Base-by-base conservation (phyloP, 2,888 invertebrate genomes). In the Acrocera orbiculus region DNA sequence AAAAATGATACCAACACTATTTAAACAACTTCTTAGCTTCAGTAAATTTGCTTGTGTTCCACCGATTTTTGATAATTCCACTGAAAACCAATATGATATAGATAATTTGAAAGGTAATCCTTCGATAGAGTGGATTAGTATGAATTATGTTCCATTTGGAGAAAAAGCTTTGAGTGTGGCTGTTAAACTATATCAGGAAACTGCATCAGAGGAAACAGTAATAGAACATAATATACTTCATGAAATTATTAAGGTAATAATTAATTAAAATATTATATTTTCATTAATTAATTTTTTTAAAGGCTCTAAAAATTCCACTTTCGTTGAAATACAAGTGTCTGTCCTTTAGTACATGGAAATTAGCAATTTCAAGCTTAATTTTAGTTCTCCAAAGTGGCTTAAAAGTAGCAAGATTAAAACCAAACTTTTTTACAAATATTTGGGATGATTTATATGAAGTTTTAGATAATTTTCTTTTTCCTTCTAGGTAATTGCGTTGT, bases 401-500 rank as follows among this genome's bases (percentile, higher is more conserved):
- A 25, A 90, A 90, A 5, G 66, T 93, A 15, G 92, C 92, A 16
- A 69, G 89, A 45, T 74, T 75, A 39, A 65, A 72, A 47, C 76
- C 83, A 23, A 73, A 76, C 41, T 69, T 70, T 26, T 82, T 82
- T 54, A 61, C 67, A 34, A 67, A 67, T 31, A 78, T 85, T 65
- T 96, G 96, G 96, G 71, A 76, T 34, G 79, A 79, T 46, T 64
- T 96, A 36, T 86, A 85, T 0, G 70, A 70, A 32, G 80, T 87
- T 0, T 61, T 96, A 23, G 89, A 95, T 48, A 81, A 85, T 35
- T 95, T 93, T 56, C 67, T 96, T 37, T 96, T 96, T 53, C 82
- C 85, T 7, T 73, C 73, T 50, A 75, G 73, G 80, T 80, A 59
- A 56, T 4, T 29, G 22, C 19, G 35, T 10, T 30, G 5, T 25